phyloP scores from a whole-genome alignment of 1,140 invertebrate species.

The Lysiphlebus fabarum region DNA sequence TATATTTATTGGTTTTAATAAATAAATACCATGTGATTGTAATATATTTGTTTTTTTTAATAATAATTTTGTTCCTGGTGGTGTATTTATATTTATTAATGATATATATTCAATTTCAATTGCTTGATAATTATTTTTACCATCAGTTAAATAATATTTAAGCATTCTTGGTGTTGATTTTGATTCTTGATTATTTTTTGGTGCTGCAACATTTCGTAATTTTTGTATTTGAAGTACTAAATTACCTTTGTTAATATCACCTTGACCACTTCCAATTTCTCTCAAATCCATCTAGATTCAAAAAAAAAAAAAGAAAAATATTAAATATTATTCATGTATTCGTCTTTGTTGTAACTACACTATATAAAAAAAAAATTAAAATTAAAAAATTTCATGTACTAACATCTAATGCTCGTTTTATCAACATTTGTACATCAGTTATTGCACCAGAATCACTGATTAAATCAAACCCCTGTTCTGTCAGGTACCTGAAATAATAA shows the following conservation, averaged over 20 bases:
- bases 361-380: neutral
- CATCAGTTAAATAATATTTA: slow-evolving; percentile 81
- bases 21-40: slow-evolving; percentile 66
- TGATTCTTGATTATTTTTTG: slow-evolving; percentile 87
- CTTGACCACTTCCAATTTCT: slow-evolving; percentile 68
- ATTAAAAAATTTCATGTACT: slow-evolving; percentile 51
- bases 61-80: slow-evolving; percentile 50
- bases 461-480: slow-evolving; percentile 64
- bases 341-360: neutral
- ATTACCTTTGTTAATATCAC: slow-evolving; percentile 63
- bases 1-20: slow-evolving; percentile 66
- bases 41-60: slow-evolving; percentile 48
- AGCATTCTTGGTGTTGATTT: slow-evolving; percentile 75
- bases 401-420: slow-evolving; percentile 72
- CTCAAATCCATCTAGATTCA: slow-evolving; percentile 71
- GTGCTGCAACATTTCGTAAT: slow-evolving; percentile 80
- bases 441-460: slow-evolving; percentile 66
- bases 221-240: slow-evolving; percentile 85
- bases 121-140: slow-evolving; percentile 72
- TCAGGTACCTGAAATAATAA: slow-evolving; percentile 61
- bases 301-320: slow-evolving; percentile 21
- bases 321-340: slow-evolving; percentile 9
- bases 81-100: slow-evolving; percentile 58
- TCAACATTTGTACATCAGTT: slow-evolving; percentile 61
- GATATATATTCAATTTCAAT: slow-evolving; percentile 69